Percentiles rank a stretch among this genome's conserved stretches.
Evolutionary conservation across 2,888 invertebrate genomes (phyloP).

Genomic region (Agrypnus murinus): DNA sequence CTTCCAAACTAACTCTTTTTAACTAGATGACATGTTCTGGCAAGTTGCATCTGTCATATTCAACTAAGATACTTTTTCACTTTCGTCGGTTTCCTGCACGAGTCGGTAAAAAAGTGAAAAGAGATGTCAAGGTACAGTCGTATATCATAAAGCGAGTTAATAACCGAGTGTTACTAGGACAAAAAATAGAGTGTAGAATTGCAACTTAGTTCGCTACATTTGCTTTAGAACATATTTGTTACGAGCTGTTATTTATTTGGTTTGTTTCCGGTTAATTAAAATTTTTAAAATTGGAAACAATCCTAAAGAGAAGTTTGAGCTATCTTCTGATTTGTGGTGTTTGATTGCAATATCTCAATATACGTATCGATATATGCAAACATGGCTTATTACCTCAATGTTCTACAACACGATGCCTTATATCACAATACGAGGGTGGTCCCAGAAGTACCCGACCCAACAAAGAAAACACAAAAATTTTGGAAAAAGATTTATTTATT

Average conservation of each 20-base stretch:
- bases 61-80: conserved; percentile 55
- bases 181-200: conserved; percentile 49
- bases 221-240: conserved; percentile 44
- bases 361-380: too few relatives aligned
- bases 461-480: too few relatives aligned
- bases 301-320: too few relatives aligned
- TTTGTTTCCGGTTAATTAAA: conserved; percentile 59
- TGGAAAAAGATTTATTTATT: too few relatives aligned
- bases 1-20: conserved; percentile 53
- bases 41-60: conserved; percentile 53
- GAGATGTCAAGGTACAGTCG: conserved; percentile 55
- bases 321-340: too few relatives aligned
- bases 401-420: too few relatives aligned
- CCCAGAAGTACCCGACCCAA: too few relatives aligned
- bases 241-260: conserved; percentile 49
- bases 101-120: conserved; percentile 53
- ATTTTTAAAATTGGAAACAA: conserved; percentile 51
- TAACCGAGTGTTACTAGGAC: conserved; percentile 36
- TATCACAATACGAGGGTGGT: too few relatives aligned
- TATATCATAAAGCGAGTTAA: conserved; percentile 53
- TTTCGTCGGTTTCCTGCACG: conserved; percentile 58
- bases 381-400: too few relatives aligned
- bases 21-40: conserved; percentile 52
- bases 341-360: too few relatives aligned
- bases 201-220: conserved; percentile 50